These are phyloP conservation scores for Fregata magnificens DNA, from an alignment of 2,113 vertebrate genomes.

Conservation along the genomic window DNA sequence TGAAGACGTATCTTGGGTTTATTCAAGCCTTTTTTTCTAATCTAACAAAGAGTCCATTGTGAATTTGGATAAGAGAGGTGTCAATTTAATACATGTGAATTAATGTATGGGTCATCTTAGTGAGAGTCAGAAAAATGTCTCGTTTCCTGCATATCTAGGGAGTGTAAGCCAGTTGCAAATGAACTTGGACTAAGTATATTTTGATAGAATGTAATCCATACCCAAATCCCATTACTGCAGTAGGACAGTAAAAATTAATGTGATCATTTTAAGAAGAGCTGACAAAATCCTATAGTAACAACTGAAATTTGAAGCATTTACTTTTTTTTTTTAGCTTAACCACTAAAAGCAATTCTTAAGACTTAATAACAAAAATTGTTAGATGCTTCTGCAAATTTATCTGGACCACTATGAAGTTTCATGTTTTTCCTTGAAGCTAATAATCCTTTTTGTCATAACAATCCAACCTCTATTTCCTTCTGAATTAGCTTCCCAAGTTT, in stretches of 20 bases:
- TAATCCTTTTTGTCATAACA: not conserved
- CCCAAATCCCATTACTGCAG: not conserved
- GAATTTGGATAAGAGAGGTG: constrained; percentile 14
- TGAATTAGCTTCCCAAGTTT: not conserved
- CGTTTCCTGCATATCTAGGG: not conserved
- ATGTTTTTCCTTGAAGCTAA: not conserved
- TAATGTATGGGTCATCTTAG: not conserved
- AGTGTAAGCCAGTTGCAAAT: not conserved
- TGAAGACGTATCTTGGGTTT: constrained; percentile 29
- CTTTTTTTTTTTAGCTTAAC: not conserved
- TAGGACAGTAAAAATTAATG: not conserved
- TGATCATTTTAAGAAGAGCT: not conserved
- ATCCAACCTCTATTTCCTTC: not conserved
- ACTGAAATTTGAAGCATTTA: not conserved
- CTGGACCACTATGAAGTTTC: not conserved
- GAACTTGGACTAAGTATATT: not conserved
- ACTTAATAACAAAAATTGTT: not conserved
- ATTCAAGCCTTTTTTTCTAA: constrained; percentile 39
- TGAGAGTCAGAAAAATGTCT: not conserved
- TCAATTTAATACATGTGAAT: not conserved
- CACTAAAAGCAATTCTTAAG: not conserved
- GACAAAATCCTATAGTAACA: not conserved
- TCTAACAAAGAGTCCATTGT: constrained; percentile 27
- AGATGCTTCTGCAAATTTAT: not conserved
- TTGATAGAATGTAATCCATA: not conserved